Conservation (phyloP, 2,113 vertebrate genomes). For the Grammomys surdaster region DNA sequence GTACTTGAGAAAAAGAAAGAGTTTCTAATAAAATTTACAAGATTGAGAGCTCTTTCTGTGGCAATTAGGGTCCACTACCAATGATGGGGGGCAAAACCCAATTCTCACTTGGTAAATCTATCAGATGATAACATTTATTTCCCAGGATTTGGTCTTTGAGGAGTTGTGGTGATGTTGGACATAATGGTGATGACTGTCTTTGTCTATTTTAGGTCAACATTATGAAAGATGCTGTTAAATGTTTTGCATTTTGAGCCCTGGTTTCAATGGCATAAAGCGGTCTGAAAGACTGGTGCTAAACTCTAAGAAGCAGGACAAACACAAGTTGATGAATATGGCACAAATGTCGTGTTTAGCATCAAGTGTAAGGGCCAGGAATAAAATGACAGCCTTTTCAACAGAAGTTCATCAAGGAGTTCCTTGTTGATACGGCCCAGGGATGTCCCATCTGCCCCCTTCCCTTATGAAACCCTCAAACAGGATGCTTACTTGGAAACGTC, state of each 20-base stretch:
- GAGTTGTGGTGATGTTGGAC: not conserved
- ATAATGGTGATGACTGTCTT: not conserved
- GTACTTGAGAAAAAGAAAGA: slow-evolving; percentile 55
- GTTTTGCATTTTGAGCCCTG: not conserved
- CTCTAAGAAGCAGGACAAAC: not conserved
- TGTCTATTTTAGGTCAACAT: not conserved
- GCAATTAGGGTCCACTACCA: not conserved
- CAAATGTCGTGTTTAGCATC: not conserved
- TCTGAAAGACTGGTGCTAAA: not conserved
- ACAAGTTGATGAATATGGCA: not conserved
- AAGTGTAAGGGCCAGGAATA: not conserved
- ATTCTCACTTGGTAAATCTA: not conserved
- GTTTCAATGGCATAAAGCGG: not conserved
- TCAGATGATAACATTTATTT: not conserved
- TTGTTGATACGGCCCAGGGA: not conserved
- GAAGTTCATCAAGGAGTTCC: not conserved
- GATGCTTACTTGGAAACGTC: not conserved
- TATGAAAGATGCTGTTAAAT: not conserved
- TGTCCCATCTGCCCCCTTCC: not conserved
- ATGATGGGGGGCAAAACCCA: not conserved
- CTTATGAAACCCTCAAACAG: not conserved
- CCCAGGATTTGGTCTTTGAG: not conserved
- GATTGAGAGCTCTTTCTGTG: slow-evolving; percentile 61
- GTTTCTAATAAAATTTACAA: slow-evolving; percentile 68
- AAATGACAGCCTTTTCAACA: not conserved